phyloP scores from a whole-genome alignment of 2,888 invertebrate species.

The Beris chalybata region DNA sequence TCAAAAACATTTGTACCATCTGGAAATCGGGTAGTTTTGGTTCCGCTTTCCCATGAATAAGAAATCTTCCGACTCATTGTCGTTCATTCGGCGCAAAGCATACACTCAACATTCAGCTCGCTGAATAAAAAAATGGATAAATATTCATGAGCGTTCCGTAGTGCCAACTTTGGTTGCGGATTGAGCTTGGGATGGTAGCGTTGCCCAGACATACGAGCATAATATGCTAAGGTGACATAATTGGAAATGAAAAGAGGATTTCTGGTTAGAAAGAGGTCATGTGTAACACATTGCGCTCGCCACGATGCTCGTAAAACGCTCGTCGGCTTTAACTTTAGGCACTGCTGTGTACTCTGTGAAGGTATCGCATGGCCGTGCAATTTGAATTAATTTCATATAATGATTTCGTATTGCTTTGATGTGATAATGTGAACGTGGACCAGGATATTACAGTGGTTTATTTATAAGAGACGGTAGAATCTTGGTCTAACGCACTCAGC shows the following conservation, averaged over 20 bases:
- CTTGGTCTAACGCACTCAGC: no score
- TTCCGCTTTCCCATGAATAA: conserved; percentile 17
- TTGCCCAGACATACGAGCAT: conserved; percentile 11
- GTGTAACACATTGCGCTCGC: conserved; percentile 18
- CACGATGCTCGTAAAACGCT: not conserved
- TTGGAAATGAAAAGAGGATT: conserved; percentile 32
- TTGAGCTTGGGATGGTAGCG: conserved; percentile 14
- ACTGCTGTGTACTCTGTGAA: not conserved
- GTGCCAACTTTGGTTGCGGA: conserved; percentile 26
- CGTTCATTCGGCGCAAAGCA: not conserved
- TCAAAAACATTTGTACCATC: no score
- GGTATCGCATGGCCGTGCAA: conserved; percentile 9
- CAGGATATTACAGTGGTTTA: no score
- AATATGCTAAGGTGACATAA: conserved; percentile 30
- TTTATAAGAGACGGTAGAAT: no score
- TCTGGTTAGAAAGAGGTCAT: conserved; percentile 24
- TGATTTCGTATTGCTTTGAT: conserved; percentile 28
- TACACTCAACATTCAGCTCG: not conserved
- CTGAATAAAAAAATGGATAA: conserved; percentile 6
- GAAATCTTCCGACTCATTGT: conserved; percentile 20
- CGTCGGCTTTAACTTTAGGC: not conserved
- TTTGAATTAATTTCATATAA: conserved; percentile 30
- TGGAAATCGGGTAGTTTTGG: no score
- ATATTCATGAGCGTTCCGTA: conserved; percentile 26
- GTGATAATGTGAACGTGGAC: conserved; percentile 13